phyloP scores from a whole-genome alignment of 2,888 invertebrate species.

The Diarsia dahlii region DNA sequence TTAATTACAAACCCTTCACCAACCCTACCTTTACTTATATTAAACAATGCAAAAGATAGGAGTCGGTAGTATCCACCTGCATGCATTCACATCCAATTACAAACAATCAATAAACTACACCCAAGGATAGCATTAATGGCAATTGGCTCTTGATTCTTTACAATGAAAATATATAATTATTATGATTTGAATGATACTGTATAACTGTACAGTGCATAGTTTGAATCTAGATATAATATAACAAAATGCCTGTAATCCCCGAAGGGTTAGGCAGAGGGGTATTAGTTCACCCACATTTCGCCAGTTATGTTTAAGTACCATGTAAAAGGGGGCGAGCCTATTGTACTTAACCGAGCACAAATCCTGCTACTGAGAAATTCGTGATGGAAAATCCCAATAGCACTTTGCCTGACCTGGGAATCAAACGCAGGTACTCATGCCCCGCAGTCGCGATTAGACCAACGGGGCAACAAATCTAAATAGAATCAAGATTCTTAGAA shows the following conservation, averaged over 20 bases:
- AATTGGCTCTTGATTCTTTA: not conserved
- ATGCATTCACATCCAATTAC: conserved; percentile 20
- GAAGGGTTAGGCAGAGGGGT: too few species aligned
- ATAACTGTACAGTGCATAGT: not conserved
- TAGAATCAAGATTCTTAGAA: not conserved
- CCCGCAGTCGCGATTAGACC: too few species aligned
- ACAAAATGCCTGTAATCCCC: too few species aligned
- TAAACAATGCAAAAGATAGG: conserved; percentile 27
- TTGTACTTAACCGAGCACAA: too few species aligned
- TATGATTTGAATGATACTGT: not conserved
- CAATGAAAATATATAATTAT: not conserved
- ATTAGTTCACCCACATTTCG: too few species aligned
- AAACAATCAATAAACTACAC: conserved; percentile 22
- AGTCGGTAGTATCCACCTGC: conserved; percentile 2
- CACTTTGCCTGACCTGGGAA: too few species aligned
- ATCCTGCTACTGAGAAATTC: too few species aligned
- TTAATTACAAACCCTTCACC: not conserved
- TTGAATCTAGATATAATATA: not conserved
- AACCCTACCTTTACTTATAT: not conserved
- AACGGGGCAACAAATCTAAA: not conserved
- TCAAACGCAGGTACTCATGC: too few species aligned
- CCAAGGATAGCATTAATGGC: not conserved
- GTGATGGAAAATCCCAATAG: too few species aligned
- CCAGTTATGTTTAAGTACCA: too few species aligned
- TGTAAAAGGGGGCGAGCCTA: too few species aligned